Evolutionary conservation across 2,888 invertebrate genomes (phyloP), one percentile per base, ranked within the genome.

Genomic region (Drosophila limbata): DNA sequence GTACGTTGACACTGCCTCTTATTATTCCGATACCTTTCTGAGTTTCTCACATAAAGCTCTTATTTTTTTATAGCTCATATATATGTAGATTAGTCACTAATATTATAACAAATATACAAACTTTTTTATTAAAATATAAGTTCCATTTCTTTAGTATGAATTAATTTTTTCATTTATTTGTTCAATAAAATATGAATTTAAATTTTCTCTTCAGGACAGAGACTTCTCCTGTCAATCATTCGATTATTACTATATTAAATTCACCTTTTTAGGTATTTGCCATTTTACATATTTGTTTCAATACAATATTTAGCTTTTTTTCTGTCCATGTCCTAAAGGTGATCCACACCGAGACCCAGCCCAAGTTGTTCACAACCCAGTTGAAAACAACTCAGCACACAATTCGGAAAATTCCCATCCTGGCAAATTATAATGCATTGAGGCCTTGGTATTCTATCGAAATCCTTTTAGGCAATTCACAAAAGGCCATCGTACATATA

Each of bases 391-490:
- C 33, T 39, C 21, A 57, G 8, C n/a, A n/a, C 53, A 44, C 33
- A 47, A 19, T 56, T 57, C 42, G 8, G 4, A 53, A 61, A 70
- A 52, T 59, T 50, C 33, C 45, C 39, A 48, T 47, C 33, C 44
- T 53, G 44, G 47, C 50, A 64, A 63, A 68, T 75, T 75, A 68
- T 69, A 77, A 73, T 77, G 72, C 70, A 53, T 69, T 68, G 68
- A 59, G 65, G 68, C 62, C 66, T 57, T 51, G 47, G 52, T 65
- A 63, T 73, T 57, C 60, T 67, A 73, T 78, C 57, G 70, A 72
- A 78, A 73, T 78, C 80, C 82, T 82, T 82, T 82, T 65, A 68
- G 74, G 67, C 74, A 69, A 74, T 77, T 77, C 74, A 65, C 69
- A 66, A 63, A 77, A 57, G 79, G 63, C 39, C 51, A 47, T 47